Conservation (phyloP, 2,797 vertebrate genomes). For the Molossus molossus region DNA sequence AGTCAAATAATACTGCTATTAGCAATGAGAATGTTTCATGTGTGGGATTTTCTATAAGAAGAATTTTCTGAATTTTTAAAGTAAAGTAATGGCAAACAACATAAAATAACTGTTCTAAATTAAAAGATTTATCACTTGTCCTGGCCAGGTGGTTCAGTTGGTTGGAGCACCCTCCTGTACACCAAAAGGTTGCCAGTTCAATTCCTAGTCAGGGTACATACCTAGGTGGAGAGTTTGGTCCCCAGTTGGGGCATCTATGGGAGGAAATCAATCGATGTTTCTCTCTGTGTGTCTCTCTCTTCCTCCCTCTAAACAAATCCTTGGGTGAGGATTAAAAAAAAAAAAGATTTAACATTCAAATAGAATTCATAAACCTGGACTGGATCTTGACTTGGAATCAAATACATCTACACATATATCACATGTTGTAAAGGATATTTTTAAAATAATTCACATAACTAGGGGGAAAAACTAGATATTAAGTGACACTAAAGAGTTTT, state of each 20-base stretch:
- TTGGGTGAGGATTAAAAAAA: too few relatives aligned
- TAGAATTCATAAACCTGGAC: neutral
- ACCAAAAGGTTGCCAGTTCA: too few relatives aligned
- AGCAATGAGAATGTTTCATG: neutral
- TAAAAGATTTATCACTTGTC: neutral
- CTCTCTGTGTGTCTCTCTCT: too few relatives aligned
- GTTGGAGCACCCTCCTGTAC: too few relatives aligned
- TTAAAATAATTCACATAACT: neutral
- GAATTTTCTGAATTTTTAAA: neutral
- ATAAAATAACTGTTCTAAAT: neutral
- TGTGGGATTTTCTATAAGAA: neutral
- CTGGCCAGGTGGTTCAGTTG: too few relatives aligned
- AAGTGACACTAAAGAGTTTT: neutral
- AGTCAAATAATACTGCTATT: neutral
- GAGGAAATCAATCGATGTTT: too few relatives aligned
- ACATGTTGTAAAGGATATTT: neutral
- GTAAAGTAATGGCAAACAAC: neutral
- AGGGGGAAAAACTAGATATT: neutral
- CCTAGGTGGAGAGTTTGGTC: too few relatives aligned
- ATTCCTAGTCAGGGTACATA: too few relatives aligned
- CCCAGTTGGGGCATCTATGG: too few relatives aligned
- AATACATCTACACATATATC: neutral
- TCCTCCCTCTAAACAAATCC: too few relatives aligned
- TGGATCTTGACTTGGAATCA: neutral
- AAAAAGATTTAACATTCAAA: neutral